Percentiles rank a stretch among this genome's conserved stretches.
Evolutionary conservation across 92 coral and sea anemone species (phyloP).

Genomic region (Metridium senile): DNA sequence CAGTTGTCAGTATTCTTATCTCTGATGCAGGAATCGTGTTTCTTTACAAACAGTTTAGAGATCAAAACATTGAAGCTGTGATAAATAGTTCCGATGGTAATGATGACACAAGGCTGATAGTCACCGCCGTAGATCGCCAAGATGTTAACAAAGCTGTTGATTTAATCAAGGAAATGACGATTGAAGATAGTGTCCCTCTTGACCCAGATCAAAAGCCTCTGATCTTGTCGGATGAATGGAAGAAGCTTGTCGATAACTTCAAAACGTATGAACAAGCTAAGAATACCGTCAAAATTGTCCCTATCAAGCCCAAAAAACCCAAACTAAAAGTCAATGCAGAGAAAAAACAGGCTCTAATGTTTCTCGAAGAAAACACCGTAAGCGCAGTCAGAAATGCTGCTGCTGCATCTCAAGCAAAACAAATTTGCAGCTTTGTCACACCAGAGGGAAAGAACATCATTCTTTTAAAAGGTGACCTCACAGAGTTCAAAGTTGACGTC

Average conservation of each 20-base stretch:
- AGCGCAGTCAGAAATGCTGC: no score
- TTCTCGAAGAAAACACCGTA: constrained; percentile 73
- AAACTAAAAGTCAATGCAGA: constrained; percentile 51
- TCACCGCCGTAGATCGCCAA: constrained; percentile 43
- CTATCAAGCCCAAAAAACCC: constrained; percentile 40
- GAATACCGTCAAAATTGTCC: constrained; percentile 19
- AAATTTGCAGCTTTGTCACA: constrained; percentile 22
- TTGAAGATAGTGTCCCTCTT: constrained; percentile 45
- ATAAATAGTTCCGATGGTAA: constrained; percentile 7
- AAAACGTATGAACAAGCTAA: constrained; percentile 6
- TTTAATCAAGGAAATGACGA: constrained; percentile 25
- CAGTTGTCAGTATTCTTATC: constrained; percentile 15
- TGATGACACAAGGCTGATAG: constrained; percentile 17
- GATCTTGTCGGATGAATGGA: constrained; percentile 57
- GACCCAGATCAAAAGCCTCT: constrained; percentile 57
- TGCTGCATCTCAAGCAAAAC: constrained; percentile 1
- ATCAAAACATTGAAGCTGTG: constrained; percentile 26
- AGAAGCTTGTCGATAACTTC: constrained; percentile 13
- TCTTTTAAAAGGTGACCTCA: constrained; percentile 65
- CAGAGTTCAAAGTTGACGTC: constrained; percentile 59
- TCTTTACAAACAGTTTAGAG: constrained; percentile 14
- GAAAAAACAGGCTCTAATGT: constrained; percentile 24
- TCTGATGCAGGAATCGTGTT: constrained; percentile 21
- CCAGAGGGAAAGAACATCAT: constrained; percentile 45
- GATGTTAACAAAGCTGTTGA: constrained; percentile 39